Percentiles rank a stretch among this genome's conserved stretches.
Conservation (phyloP, 1,140 invertebrate genomes). For the Drosophila lini region DNA sequence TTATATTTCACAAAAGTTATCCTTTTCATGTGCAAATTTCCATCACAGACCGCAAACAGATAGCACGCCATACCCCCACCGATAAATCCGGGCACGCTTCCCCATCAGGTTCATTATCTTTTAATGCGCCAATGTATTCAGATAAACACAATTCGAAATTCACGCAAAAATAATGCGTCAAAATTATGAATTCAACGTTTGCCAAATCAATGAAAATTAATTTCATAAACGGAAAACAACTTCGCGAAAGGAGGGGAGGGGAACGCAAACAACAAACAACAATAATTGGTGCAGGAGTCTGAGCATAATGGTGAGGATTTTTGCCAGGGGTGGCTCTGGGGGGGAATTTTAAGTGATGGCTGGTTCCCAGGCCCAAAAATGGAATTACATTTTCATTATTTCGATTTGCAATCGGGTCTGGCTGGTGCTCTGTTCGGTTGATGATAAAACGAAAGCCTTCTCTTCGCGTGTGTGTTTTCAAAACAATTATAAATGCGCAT, state of each 20-base stretch:
- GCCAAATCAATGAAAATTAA: slow-evolving; percentile 81
- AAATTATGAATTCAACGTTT: slow-evolving; percentile 83
- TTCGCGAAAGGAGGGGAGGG: background rate
- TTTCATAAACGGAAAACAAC: slow-evolving; percentile 71
- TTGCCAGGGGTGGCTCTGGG: background rate
- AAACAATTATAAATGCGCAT: slow-evolving; percentile 79
- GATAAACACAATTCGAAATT: slow-evolving; percentile 76
- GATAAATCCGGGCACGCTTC: slow-evolving; percentile 19
- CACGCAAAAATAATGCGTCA: slow-evolving; percentile 81
- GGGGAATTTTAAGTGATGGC: slow-evolving; percentile 45
- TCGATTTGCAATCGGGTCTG: slow-evolving; percentile 37
- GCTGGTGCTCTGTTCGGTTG: slow-evolving; percentile 15
- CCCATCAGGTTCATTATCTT: slow-evolving; percentile 65
- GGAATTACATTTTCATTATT: slow-evolving; percentile 82
- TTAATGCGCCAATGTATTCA: slow-evolving; percentile 62
- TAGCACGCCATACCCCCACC: background rate
- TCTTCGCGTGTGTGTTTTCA: slow-evolving; percentile 27
- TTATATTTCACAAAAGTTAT: slow-evolving; percentile 38
- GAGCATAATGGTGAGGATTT: background rate
- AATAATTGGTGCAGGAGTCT: slow-evolving; percentile 33
- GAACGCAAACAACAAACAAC: slow-evolving; percentile 38
- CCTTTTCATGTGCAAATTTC: slow-evolving; percentile 64
- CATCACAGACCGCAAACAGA: slow-evolving; percentile 9
- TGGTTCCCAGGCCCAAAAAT: slow-evolving; percentile 48
- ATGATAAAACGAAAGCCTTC: slow-evolving; percentile 44